A percentile compares a stretch with the other conserved stretches of the same genome.
These are phyloP conservation scores for Amblyteles armatorius DNA, from an alignment of 2,888 invertebrate species.

Conservation along the genomic window DNA sequence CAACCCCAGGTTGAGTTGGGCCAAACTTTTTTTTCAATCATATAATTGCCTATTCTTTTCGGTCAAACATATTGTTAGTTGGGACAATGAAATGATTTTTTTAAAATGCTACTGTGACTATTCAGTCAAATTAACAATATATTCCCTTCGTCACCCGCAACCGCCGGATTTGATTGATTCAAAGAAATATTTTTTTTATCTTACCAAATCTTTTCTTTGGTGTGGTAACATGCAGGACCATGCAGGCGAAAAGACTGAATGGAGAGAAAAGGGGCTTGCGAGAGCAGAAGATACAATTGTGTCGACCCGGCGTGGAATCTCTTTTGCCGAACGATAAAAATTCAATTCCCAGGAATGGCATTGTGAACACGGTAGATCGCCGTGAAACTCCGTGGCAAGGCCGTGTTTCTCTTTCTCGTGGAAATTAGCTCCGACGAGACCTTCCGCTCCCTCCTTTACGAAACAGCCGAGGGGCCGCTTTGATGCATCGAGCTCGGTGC, in stretches of 20 bases:
- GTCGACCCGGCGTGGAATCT: slow-evolving; percentile 62
- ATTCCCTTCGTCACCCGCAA: too few species aligned
- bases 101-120: too few species aligned
- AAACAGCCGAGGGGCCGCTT: slow-evolving; percentile 32
- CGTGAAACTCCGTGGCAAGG: slow-evolving; percentile 59
- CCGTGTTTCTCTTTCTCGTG: slow-evolving; percentile 62
- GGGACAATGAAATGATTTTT: too few species aligned
- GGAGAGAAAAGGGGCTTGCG: slow-evolving; percentile 2
- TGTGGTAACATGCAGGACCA: not conserved
- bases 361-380: slow-evolving; percentile 12
- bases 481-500: slow-evolving; percentile 35
- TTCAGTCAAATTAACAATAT: too few species aligned
- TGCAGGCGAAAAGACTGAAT: not conserved
- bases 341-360: slow-evolving; percentile 57
- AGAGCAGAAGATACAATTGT: slow-evolving; percentile 44
- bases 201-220: too few species aligned
- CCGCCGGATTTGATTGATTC: too few species aligned
- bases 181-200: too few species aligned
- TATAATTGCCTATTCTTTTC: too few species aligned
- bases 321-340: slow-evolving; percentile 64
- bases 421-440: slow-evolving; percentile 49
- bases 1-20: too few species aligned
- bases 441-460: slow-evolving; percentile 37
- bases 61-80: too few species aligned
- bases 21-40: too few species aligned